Evolutionary conservation across 2,797 vertebrate genomes (phyloP).

Genomic region (Rhinophrynus dorsalis): DNA sequence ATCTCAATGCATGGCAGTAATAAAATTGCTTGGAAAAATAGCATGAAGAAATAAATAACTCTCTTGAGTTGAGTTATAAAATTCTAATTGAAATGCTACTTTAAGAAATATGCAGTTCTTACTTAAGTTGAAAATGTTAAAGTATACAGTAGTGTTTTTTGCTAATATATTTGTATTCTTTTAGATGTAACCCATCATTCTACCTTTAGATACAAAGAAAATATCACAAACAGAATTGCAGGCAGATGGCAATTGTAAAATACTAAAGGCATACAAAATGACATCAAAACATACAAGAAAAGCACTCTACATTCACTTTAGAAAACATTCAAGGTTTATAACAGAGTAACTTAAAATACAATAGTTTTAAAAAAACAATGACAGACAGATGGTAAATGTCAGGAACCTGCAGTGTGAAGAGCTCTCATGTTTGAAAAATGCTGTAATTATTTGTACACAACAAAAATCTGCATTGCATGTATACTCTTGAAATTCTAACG

Average conservation of each 20-base stretch:
- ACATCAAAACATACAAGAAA: conserved; percentile 3
- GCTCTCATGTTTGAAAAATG: conserved; percentile 31
- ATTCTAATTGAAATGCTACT: too few relatives aligned
- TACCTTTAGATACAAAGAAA: conserved; percentile 12
- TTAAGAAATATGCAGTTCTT: too few relatives aligned
- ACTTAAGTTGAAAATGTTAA: background rate
- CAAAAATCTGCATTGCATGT: conserved; percentile 16
- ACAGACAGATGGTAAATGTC: conserved; percentile 46
- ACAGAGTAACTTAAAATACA: conserved; percentile 39
- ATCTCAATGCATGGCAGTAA: too few relatives aligned
- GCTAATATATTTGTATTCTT: background rate
- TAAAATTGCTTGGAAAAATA: too few relatives aligned
- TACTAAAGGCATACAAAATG: conserved; percentile 26
- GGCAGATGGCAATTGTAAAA: conserved; percentile 39
- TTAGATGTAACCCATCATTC: background rate
- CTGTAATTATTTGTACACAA: conserved; percentile 40
- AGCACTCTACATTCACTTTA: conserved; percentile 15
- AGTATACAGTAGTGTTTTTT: background rate
- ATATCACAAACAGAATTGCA: conserved; percentile 7
- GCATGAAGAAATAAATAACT: too few relatives aligned
- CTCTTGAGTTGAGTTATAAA: too few relatives aligned
- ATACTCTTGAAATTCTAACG: background rate
- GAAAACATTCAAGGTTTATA: conserved; percentile 40
- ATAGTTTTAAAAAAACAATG: conserved; percentile 38
- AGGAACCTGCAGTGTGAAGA: conserved; percentile 32